Percentiles rank a stretch among this genome's conserved stretches.
phyloP scores from a whole-genome alignment of 2,113 vertebrate species.

The Tupaia chinensis region DNA sequence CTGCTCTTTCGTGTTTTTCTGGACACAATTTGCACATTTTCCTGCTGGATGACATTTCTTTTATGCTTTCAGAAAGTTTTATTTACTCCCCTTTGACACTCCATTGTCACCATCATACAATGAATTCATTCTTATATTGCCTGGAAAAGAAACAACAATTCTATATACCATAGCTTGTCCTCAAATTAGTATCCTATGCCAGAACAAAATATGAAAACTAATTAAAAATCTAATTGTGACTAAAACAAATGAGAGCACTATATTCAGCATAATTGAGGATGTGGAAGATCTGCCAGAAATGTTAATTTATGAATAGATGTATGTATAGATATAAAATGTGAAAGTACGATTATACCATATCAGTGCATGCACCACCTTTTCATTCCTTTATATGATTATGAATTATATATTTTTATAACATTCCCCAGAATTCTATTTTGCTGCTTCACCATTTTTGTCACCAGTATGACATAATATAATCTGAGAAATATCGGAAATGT shows the following conservation, averaged over 20 bases:
- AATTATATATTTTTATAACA: not conserved
- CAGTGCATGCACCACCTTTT: not conserved
- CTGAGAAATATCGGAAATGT: not conserved
- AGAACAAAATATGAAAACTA: slow-evolving; percentile 55
- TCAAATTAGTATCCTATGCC: not conserved
- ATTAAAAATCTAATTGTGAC: slow-evolving; percentile 31
- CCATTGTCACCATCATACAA: not conserved
- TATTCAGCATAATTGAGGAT: not conserved
- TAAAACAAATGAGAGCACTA: not conserved
- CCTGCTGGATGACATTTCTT: slow-evolving; percentile 21
- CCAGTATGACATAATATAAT: not conserved
- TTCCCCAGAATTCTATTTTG: not conserved
- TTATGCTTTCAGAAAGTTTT: slow-evolving; percentile 29
- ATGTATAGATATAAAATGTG: not conserved
- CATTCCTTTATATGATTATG: not conserved
- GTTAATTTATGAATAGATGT: not conserved
- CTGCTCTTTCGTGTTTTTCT: not conserved
- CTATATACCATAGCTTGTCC: not conserved
- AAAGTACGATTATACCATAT: not conserved
- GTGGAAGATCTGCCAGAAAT: not conserved
- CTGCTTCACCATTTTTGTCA: not conserved
- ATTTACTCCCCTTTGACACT: slow-evolving; percentile 17
- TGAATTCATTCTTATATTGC: slow-evolving; percentile 23
- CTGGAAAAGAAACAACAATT: slow-evolving; percentile 27
- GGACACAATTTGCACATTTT: slow-evolving; percentile 17